These are phyloP conservation scores for Porites divaricata DNA, from an alignment of 92 coral and sea anemone genomes.

Conservation along the genomic window DNA sequence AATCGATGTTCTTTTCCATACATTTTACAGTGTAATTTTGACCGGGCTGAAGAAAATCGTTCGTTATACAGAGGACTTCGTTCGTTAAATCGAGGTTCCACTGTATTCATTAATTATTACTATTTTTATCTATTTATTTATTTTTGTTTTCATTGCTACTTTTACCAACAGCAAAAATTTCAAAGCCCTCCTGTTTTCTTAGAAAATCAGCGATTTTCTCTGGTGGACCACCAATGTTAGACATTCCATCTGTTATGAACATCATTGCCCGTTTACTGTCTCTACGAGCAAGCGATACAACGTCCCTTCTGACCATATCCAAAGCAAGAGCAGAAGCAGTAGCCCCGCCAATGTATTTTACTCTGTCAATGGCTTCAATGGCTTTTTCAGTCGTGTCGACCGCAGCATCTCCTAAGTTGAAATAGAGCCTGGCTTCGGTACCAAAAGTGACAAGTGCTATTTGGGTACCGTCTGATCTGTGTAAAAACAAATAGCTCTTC, in stretches of 20 bases:
- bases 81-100: too few species aligned
- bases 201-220: slow-evolving; percentile 57
- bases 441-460: slow-evolving; percentile 89
- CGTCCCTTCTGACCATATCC: slow-evolving; percentile 48
- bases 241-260: slow-evolving; percentile 84
- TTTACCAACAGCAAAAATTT: slow-evolving; percentile 81
- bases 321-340: slow-evolving; percentile 85
- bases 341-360: slow-evolving; percentile 81
- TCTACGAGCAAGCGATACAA: slow-evolving; percentile 64
- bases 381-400: slow-evolving; percentile 50
- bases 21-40: too few species aligned
- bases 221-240: slow-evolving; percentile 89
- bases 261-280: slow-evolving; percentile 73
- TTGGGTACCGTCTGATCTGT: slow-evolving; percentile 67
- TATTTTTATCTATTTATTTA: too few species aligned
- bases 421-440: slow-evolving; percentile 65
- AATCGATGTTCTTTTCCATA: too few species aligned
- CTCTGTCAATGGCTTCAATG: slow-evolving; percentile 61
- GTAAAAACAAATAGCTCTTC: too few species aligned
- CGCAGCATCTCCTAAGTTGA: slow-evolving; percentile 72
- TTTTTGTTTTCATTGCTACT: too few species aligned
- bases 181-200: slow-evolving; percentile 47
- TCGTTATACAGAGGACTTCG: too few species aligned
- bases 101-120: too few species aligned
- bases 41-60: too few species aligned